Conservation (phyloP, 2,888 invertebrate species). For the Drosophila borealis region DNA sequence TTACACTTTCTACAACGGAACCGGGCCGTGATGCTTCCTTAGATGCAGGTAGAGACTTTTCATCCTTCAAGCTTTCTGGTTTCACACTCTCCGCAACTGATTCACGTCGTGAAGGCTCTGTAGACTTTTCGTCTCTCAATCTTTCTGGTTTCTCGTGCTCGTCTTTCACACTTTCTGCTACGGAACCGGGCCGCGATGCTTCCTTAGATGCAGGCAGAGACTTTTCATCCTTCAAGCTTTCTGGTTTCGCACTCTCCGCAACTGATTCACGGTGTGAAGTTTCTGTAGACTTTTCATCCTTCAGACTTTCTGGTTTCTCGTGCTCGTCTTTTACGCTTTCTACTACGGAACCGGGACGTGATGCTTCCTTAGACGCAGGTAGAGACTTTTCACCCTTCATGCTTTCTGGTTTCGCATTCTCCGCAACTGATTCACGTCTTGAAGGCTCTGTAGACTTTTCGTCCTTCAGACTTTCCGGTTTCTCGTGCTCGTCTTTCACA, state of each 20-base stretch:
- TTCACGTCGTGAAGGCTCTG: not conserved
- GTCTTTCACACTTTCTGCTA: conserved; percentile 18
- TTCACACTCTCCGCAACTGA: no score
- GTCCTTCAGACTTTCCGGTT: conserved; percentile 9
- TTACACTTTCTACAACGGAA: no score
- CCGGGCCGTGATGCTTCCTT: no score
- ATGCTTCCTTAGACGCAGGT: conserved; percentile 32
- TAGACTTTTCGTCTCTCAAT: conserved; percentile 6
- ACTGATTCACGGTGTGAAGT: conserved; percentile 48
- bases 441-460: conserved; percentile 52
- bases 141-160: conserved; percentile 3
- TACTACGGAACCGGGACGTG: conserved; percentile 47
- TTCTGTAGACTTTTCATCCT: conserved; percentile 30
- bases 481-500: conserved; percentile 5
- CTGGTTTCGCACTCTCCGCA: conserved; percentile 22
- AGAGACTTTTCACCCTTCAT: conserved; percentile 38
- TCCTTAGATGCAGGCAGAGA: conserved; percentile 16
- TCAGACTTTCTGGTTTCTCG: conserved; percentile 24
- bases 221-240: conserved; percentile 16
- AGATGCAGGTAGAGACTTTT: no score
- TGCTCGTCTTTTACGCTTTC: conserved; percentile 31
- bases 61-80: no score
- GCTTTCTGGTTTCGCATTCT: conserved; percentile 23
- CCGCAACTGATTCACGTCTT: conserved; percentile 62
- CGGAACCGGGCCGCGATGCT: conserved; percentile 69